Evolutionary conservation across 2,797 vertebrate species (phyloP).

Genomic region (Pseudochromis fuscus): DNA sequence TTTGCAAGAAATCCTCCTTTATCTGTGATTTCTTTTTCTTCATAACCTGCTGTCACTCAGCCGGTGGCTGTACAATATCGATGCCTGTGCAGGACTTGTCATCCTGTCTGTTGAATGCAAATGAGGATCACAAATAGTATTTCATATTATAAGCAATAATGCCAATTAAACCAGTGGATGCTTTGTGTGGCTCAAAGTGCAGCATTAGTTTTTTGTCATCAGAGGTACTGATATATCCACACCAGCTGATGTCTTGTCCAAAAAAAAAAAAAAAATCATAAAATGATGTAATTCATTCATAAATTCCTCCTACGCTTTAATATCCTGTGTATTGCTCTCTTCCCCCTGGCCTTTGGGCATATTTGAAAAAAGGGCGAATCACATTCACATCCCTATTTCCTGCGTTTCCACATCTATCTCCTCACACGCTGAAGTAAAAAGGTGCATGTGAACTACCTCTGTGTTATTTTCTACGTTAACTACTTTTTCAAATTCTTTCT

Average conservation of each 20-base stretch:
- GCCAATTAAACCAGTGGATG: background rate
- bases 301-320: constrained; percentile 41
- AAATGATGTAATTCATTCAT: constrained; percentile 39
- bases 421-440: constrained; percentile 11
- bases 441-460: constrained; percentile 10
- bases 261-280: constrained; percentile 1
- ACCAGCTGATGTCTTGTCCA: background rate
- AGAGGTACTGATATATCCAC: background rate
- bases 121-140: constrained; percentile 27
- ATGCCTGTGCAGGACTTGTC: constrained; percentile 5
- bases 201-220: background rate
- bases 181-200: background rate
- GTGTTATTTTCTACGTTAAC: constrained; percentile 24
- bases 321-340: constrained; percentile 8
- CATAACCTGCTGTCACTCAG: constrained; percentile 43
- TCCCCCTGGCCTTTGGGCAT: constrained; percentile 17
- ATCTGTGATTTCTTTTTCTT: constrained; percentile 25
- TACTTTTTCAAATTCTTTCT: constrained; percentile 46
- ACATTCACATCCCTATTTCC: constrained; percentile 1
- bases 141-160: constrained; percentile 6
- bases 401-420: constrained; percentile 1
- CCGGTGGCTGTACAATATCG: background rate
- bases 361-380: constrained; percentile 27
- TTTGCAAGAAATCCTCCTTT: background rate
- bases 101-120: constrained; percentile 40